These are phyloP conservation scores for Tragelaphus strepsiceros DNA, from an alignment of 2,113 vertebrate species.

Conservation along the genomic window DNA sequence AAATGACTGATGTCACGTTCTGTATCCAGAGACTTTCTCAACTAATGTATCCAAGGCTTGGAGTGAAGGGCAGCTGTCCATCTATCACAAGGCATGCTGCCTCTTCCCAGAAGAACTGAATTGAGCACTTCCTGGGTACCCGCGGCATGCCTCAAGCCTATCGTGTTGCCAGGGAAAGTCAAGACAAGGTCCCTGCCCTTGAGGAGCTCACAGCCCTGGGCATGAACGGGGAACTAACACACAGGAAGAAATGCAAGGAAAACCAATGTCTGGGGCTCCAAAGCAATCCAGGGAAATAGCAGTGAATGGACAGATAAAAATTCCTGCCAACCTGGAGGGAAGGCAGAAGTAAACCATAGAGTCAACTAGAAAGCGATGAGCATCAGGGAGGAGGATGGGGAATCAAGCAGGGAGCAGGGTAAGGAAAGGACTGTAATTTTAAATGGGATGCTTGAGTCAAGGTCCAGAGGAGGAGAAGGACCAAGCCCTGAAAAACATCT, in stretches of 20 bases:
- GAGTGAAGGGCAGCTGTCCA: background rate
- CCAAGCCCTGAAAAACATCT: background rate
- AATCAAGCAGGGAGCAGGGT: background rate
- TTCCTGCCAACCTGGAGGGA: background rate
- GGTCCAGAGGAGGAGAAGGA: background rate
- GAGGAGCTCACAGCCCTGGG: background rate
- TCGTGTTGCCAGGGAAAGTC: background rate
- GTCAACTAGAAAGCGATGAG: background rate
- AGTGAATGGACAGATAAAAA: background rate
- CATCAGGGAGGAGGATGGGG: background rate
- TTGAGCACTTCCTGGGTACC: background rate
- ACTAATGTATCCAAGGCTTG: background rate
- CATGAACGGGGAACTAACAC: background rate
- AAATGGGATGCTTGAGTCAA: background rate
- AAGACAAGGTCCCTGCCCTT: background rate
- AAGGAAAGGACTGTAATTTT: background rate
- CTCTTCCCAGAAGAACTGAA: background rate
- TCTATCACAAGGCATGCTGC: background rate
- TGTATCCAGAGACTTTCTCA: conserved; percentile 12
- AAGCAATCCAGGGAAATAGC: background rate
- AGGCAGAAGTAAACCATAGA: background rate
- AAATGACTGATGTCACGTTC: background rate
- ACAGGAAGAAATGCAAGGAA: background rate
- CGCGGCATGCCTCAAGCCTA: background rate
- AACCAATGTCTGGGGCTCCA: background rate